Conservation (phyloP, 2,113 vertebrate species). For the western clawed frog (Xenopus tropicalis) region DNA sequence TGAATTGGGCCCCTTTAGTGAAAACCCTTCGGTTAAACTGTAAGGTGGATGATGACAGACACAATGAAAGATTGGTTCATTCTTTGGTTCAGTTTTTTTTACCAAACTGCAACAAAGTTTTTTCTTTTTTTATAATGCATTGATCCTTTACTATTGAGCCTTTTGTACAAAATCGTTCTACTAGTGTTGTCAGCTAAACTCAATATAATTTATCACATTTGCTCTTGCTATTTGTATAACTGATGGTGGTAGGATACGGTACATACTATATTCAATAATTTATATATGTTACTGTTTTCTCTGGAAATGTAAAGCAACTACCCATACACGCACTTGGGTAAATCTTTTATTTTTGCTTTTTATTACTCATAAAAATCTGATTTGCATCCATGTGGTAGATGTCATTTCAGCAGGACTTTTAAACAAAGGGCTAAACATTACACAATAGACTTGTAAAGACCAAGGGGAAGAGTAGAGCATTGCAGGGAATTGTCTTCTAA, state of each 20-base stretch:
- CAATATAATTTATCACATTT: too few relatives aligned
- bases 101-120: slow-evolving; percentile 13
- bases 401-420: slow-evolving; percentile 11
- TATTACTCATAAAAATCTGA: too few relatives aligned
- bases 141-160: slow-evolving; percentile 1
- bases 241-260: slow-evolving; percentile 1
- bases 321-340: too few relatives aligned
- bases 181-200: background rate
- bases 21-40: too few relatives aligned
- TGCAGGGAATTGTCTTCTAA: slow-evolving; percentile 53
- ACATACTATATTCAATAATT: background rate
- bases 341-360: too few relatives aligned
- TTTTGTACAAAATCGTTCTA: background rate
- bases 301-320: too few relatives aligned
- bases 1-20: too few relatives aligned
- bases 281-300: too few relatives aligned
- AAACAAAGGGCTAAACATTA: slow-evolving; percentile 45
- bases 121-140: slow-evolving; percentile 49
- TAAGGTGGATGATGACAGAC: too few relatives aligned
- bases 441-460: slow-evolving; percentile 47
- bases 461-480: slow-evolving; percentile 48
- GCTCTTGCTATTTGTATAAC: background rate
- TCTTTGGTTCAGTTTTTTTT: too few relatives aligned
- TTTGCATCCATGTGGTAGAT: slow-evolving; percentile 11
- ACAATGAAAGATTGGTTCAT: too few relatives aligned